Evolutionary conservation across 1,140 invertebrate genomes (phyloP), one percentile per base, ranked within the genome.

Genomic region (Trinorchestia longiramus): DNA sequence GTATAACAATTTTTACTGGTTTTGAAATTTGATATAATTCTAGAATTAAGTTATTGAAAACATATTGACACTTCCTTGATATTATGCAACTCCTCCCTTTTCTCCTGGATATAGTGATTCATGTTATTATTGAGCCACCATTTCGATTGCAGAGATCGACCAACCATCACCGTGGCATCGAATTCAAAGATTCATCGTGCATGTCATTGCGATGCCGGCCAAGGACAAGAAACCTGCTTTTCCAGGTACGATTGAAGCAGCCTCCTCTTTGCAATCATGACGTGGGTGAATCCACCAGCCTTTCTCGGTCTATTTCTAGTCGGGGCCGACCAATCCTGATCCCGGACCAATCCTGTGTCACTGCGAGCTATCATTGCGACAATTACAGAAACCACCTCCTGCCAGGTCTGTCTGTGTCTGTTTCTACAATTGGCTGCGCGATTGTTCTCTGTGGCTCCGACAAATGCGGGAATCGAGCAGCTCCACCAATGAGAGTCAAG

Each of bases 401-500:
- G 92, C 40, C 88, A 43, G 92, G 44, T 47, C 44, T 11, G 44
- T 40, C 92, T 94, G 43, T 94, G 92, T 94, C 92, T 94, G 92
- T 94, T 94, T 94, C 92, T 94, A 94, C 92, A 94, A 94, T 94
- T 94, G 92, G 92, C 92, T 94, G 92, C 92, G 41, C 92, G 92
- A 94, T 94, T 94, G 43, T 44, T 44, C 92, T 94, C 92, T 43
- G 43, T 42, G 23, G 43, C 92, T 40, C 8, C 3, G 92, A 47
- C 92, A 94, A 94, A 94, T 94, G 92, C 92, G 92, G 47, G 92
- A 94, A 94, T 94, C 44, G 43, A 40, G 92, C 41, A 8, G 19
- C 43, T 94, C 92, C 41, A 44, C 92, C 92, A 94, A 94, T 94
- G 43, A 40, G 36, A 44, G 92, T 47, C 40, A 45, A 43, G 92